A percentile compares a stretch with the other conserved stretches of the same genome.
Conservation (phyloP, 2,888 invertebrate species). For the Caradrina kadenii region DNA sequence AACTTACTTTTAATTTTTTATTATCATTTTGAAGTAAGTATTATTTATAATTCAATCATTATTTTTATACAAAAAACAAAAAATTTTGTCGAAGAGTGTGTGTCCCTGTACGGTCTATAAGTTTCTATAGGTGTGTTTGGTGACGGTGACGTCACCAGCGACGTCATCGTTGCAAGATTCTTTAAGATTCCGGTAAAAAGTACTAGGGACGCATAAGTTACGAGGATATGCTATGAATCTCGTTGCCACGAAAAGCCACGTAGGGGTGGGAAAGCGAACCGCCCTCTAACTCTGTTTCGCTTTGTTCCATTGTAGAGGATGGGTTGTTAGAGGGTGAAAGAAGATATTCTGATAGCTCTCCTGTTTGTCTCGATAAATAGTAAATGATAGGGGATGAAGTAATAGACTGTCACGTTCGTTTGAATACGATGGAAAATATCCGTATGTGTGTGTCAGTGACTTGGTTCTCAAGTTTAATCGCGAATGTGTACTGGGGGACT, state of each 20-base stretch:
- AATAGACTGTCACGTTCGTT: neutral
- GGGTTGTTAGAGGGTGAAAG: neutral
- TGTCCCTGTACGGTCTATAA: too few relatives aligned
- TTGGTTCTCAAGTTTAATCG: neutral
- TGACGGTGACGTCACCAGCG: constrained; percentile 37
- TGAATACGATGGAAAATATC: neutral
- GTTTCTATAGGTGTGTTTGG: too few relatives aligned
- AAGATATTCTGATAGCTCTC: neutral
- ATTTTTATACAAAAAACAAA: too few relatives aligned
- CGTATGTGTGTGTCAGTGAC: too few relatives aligned
- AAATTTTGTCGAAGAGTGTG: too few relatives aligned
- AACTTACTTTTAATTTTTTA: too few relatives aligned
- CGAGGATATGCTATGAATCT: neutral
- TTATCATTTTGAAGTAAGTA: too few relatives aligned
- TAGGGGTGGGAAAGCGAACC: constrained; percentile 12
- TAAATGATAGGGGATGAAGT: neutral
- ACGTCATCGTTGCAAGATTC: constrained; percentile 32
- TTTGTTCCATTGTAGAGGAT: neutral
- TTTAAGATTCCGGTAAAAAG: constrained; percentile 28
- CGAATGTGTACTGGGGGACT: too few relatives aligned
- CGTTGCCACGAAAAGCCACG: neutral
- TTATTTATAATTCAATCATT: too few relatives aligned
- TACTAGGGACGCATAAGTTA: constrained; percentile 26
- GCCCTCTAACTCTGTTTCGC: constrained; percentile 13
- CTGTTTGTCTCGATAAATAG: neutral